Percentiles rank a stretch among this genome's conserved stretches.
These are phyloP conservation scores for Fulica atra DNA, from an alignment of 2,113 vertebrate genomes.

Conservation along the genomic window DNA sequence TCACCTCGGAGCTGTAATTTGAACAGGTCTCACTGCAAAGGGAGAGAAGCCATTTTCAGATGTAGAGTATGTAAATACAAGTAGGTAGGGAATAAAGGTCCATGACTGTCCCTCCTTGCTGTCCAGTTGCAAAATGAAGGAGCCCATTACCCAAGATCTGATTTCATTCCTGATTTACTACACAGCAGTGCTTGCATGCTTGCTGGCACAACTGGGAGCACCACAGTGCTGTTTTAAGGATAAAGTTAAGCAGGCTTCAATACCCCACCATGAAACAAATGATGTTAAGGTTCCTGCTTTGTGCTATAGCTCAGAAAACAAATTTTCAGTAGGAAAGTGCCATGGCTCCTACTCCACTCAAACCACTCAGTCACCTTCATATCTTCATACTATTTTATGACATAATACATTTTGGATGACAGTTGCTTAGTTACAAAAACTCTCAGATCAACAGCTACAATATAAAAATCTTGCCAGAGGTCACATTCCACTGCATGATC, in stretches of 20 bases:
- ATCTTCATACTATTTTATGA: constrained; percentile 44
- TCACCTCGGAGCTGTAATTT: background rate
- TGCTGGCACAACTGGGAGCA: background rate
- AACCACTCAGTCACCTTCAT: background rate
- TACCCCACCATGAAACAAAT: background rate
- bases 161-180: background rate
- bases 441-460: constrained; percentile 15
- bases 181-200: background rate
- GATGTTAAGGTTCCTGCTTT: background rate
- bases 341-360: background rate
- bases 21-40: background rate
- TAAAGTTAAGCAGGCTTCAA: background rate
- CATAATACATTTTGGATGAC: constrained; percentile 43
- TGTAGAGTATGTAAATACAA: background rate
- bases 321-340: background rate
- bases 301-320: background rate
- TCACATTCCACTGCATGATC: constrained; percentile 19
- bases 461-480: constrained; percentile 46
- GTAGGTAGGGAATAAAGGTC: background rate
- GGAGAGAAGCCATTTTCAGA: background rate
- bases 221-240: accelerated
- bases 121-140: background rate
- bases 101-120: background rate
- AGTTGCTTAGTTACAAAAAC: constrained; percentile 63
- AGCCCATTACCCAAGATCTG: background rate